Evolutionary conservation across 1,140 invertebrate species (phyloP).

Genomic region (Thrips palmi): DNA sequence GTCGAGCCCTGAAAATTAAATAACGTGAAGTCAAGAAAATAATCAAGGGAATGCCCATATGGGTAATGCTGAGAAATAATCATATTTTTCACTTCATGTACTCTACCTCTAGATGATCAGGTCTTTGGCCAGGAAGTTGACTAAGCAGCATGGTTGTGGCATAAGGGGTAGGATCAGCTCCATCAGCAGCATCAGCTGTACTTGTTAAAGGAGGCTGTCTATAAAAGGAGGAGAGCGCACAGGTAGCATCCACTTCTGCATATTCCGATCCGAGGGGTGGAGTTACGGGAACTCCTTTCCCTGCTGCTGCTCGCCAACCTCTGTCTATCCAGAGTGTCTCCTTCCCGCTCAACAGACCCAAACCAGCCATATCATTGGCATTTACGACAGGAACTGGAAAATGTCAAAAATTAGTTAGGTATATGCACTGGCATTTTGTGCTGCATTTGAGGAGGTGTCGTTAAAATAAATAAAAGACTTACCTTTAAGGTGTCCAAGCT

Average conservation of each 20-base stretch:
- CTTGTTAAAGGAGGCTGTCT: too few relatives aligned
- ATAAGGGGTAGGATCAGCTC: constrained; percentile 59
- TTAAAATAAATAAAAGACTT: not conserved
- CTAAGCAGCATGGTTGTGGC: constrained; percentile 58
- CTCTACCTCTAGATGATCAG: too few relatives aligned
- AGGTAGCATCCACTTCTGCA: constrained; percentile 56
- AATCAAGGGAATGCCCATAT: too few relatives aligned
- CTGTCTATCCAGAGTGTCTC: constrained; percentile 57
- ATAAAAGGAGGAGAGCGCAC: constrained; percentile 60
- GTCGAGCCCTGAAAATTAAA: too few relatives aligned
- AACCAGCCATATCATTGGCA: constrained; percentile 33
- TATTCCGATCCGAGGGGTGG: constrained; percentile 34
- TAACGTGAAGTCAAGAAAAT: too few relatives aligned
- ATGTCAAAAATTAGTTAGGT: not conserved
- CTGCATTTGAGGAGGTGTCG: not conserved
- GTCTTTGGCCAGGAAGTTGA: too few relatives aligned
- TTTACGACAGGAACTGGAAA: constrained; percentile 37
- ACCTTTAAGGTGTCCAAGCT: constrained; percentile 37
- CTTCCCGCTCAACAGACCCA: constrained; percentile 36
- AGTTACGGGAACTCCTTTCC: constrained; percentile 41
- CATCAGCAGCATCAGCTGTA: constrained; percentile 32
- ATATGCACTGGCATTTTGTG: too few relatives aligned
- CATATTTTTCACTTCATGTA: too few relatives aligned
- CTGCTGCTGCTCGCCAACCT: constrained; percentile 47
- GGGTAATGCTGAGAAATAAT: too few relatives aligned